Evolutionary conservation across 2,888 invertebrate species (phyloP).

Genomic region (Eupithecia tripunctaria): DNA sequence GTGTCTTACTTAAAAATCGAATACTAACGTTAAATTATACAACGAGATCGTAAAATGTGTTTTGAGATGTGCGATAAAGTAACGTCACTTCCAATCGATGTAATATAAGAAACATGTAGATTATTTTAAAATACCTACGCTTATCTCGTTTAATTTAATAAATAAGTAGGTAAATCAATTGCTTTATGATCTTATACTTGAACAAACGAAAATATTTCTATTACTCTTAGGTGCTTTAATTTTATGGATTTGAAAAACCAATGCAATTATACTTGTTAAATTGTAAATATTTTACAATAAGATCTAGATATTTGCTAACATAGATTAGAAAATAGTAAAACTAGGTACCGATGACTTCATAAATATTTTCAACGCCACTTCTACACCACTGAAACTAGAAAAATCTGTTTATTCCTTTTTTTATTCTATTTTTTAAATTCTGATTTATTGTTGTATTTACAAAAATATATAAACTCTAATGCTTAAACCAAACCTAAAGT

Average conservation of each 20-base stretch:
- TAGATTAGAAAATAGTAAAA: conserved; percentile 29
- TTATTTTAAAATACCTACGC: conserved; percentile 44
- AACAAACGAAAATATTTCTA: conserved; percentile 33
- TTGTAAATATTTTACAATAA: conserved; percentile 59
- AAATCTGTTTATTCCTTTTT: neutral
- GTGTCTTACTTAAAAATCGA: conserved; percentile 61
- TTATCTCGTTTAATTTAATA: conserved; percentile 44
- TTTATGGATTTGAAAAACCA: conserved; percentile 44
- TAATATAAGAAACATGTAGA: conserved; percentile 49
- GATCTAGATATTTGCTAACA: conserved; percentile 44
- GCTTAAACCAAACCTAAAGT: neutral
- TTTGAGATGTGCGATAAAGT: conserved; percentile 37
- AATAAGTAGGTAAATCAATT: conserved; percentile 40
- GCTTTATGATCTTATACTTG: conserved; percentile 29
- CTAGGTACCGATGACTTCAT: neutral
- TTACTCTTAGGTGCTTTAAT: conserved; percentile 43
- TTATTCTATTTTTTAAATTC: no score
- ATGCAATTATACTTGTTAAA: conserved; percentile 52
- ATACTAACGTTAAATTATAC: conserved; percentile 58
- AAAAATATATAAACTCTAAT: neutral
- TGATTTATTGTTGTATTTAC: no score
- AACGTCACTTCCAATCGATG: conserved; percentile 59
- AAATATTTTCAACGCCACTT: neutral
- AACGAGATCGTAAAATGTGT: conserved; percentile 67
- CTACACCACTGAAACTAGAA: conserved; percentile 2